These are phyloP conservation scores for Brachirus orientalis DNA, from an alignment of 2,113 vertebrate species.

Conservation along the genomic window DNA sequence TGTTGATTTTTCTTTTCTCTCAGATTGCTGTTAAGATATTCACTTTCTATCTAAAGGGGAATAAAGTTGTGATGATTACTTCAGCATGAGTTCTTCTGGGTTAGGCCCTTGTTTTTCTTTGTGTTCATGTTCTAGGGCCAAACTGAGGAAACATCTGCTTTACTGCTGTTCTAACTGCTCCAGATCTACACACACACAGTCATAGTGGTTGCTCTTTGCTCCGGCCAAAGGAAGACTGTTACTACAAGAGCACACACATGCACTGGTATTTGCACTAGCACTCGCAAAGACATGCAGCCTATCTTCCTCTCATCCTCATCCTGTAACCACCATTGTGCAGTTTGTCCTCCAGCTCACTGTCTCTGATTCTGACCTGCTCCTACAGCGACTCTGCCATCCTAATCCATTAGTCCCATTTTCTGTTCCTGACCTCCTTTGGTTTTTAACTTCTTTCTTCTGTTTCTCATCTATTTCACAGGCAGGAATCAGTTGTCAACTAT, in stretches of 20 bases:
- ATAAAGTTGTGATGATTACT: background rate
- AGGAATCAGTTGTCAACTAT: too few relatives aligned
- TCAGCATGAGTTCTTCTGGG: constrained; percentile 10
- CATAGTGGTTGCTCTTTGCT: constrained; percentile 28
- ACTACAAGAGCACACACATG: constrained; percentile 43
- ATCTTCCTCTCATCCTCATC: constrained; percentile 63
- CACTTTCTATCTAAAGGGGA: background rate
- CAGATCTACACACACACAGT: constrained; percentile 68
- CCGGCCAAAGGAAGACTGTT: constrained; percentile 61
- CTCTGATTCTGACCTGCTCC: constrained; percentile 34
- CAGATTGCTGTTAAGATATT: background rate
- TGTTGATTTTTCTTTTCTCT: background rate
- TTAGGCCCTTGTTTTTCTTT: constrained; percentile 47
- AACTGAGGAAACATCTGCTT: constrained; percentile 83
- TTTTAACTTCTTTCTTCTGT: background rate
- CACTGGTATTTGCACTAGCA: constrained; percentile 23
- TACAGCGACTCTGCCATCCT: constrained; percentile 54
- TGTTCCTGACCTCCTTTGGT: constrained; percentile 1
- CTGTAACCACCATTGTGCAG: constrained; percentile 57
- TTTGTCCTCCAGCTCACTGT: constrained; percentile 33
- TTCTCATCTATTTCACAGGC: background rate
- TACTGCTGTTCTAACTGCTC: constrained; percentile 72
- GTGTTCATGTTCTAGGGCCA: constrained; percentile 60
- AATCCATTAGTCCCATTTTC: constrained; percentile 15
- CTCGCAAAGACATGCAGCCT: constrained; percentile 26